Evolutionary conservation across 2,113 vertebrate species (phyloP), one percentile per base, ranked within the genome.

Genomic region (Fulmarus glacialis): DNA sequence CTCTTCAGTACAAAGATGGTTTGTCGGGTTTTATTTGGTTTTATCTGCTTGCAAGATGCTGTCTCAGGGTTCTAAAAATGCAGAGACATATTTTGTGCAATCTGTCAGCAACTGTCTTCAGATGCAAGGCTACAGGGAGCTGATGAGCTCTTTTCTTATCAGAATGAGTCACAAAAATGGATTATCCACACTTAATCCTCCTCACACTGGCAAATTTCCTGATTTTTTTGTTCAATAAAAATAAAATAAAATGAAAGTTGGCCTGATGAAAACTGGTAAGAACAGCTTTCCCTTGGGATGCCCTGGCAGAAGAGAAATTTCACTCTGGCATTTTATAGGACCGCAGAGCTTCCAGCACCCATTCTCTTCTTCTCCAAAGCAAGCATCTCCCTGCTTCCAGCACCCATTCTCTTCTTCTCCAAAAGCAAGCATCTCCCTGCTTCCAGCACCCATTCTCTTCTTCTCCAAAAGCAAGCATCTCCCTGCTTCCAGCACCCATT

Each of bases 21-120:
- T 96, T 97, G 91, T 97, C 96, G 96, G 82, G 53, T 96, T 97
- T 92, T 95, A 96, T 98, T 97, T 89, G 68, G 86, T 89, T 95
- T 95, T 97, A 93, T 97, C 95, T 91, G 38, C 68, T 93, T 40
- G 55, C 74, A 92, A 94, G 92, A 96, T 96, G 88, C 90, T 94
- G 89, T 96, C 91, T 93, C 2, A 0, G 67, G 78, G 89, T 94
- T 93, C 85, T 93, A 85, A 95, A 96, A 97, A 91, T 62, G 67
- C 80, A 87, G 78, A 83, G 93, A 92, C 92, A 93, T 86, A 86
- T 94, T 94, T 90, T 95, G 79, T 95, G 78, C 93, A 97, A 97
- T 94, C 97, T 97, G 92, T 92, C 89, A 95, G 91, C 85, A 90
- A 91, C 92, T 83, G 91, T 87, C 91, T 94, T 96, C 87, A 90